Conservation (phyloP, 1,140 invertebrate species). For the Hycleus cichorii region DNA sequence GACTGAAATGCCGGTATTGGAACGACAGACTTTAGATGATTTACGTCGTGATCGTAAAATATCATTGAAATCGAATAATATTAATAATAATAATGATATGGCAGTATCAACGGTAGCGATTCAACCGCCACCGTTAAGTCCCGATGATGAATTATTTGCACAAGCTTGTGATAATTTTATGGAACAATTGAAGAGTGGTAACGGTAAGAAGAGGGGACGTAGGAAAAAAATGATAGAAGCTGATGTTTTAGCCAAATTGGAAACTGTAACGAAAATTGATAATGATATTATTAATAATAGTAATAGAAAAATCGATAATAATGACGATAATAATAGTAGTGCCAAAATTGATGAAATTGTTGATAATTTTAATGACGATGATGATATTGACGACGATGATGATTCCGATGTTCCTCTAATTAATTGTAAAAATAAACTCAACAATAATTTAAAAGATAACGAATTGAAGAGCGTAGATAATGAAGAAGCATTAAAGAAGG, state of each 20-base stretch:
- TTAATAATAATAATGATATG: conserved; percentile 15
- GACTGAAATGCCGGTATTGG: conserved; percentile 50
- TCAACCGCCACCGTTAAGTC: conserved; percentile 35
- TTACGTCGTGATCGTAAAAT: conserved; percentile 49
- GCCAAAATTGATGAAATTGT: no score
- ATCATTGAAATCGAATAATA: conserved; percentile 21
- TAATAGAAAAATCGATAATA: background rate
- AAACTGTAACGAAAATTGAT: conserved; percentile 9
- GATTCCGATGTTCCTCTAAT: conserved; percentile 37
- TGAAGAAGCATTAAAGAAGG: conserved; percentile 26
- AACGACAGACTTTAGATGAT: conserved; percentile 49
- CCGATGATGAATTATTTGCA: conserved; percentile 42
- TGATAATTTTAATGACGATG: conserved; percentile 10
- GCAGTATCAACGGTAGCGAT: background rate
- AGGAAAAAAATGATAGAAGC: conserved; percentile 44
- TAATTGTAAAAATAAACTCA: conserved; percentile 38
- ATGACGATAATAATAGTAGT: conserved; percentile 10
- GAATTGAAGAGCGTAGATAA: conserved; percentile 30
- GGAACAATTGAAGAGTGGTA: conserved; percentile 54
- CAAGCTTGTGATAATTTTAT: conserved; percentile 63
- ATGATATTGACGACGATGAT: conserved; percentile 6
- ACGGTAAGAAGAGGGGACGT: conserved; percentile 45
- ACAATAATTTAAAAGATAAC: conserved; percentile 30
- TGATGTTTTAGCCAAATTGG: conserved; percentile 29
- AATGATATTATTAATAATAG: background rate